phyloP scores from a whole-genome alignment of 2,797 vertebrate species.

The Ispidina picta region DNA sequence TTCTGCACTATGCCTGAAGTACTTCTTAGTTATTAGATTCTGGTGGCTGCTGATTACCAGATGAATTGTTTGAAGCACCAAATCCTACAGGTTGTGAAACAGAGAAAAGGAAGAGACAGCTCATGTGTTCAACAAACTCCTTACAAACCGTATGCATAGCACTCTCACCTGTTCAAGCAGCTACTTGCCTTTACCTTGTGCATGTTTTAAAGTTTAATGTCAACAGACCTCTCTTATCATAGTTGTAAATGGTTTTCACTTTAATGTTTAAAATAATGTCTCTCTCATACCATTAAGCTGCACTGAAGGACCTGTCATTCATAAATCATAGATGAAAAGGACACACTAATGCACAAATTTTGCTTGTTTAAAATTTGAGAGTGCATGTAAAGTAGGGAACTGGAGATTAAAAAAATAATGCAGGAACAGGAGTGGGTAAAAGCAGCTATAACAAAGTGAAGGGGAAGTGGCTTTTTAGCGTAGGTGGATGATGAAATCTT shows the following conservation, averaged over 20 bases:
- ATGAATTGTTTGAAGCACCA: background rate
- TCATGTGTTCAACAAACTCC: slow-evolving; percentile 56
- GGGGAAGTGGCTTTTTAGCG: slow-evolving; percentile 80
- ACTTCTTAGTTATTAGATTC: background rate
- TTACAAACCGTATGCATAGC: background rate
- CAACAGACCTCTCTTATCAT: slow-evolving; percentile 94
- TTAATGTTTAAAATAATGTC: slow-evolving; percentile 99
- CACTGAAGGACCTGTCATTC: slow-evolving; percentile 85
- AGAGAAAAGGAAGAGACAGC: slow-evolving; percentile 25
- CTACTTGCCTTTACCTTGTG: slow-evolving; percentile 84
- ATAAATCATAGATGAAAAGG: slow-evolving; percentile 96
- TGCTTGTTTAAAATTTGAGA: slow-evolving; percentile 88
- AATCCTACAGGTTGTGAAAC: slow-evolving; percentile 31
- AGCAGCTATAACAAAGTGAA: slow-evolving; percentile 75
- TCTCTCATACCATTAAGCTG: slow-evolving; percentile 94
- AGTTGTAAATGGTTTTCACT: slow-evolving; percentile 98
- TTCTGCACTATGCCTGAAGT: background rate
- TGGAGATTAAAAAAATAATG: slow-evolving; percentile 93
- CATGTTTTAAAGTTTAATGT: slow-evolving; percentile 93
- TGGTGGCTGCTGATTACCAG: background rate
- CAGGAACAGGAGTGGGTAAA: slow-evolving; percentile 82
- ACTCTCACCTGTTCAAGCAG: slow-evolving; percentile 64
- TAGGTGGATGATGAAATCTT: slow-evolving; percentile 92
- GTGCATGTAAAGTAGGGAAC: slow-evolving; percentile 90
- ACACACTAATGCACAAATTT: slow-evolving; percentile 94